A percentile compares a stretch with the other conserved stretches of the same genome.
These are phyloP conservation scores for Anser brachyrhynchus DNA, from an alignment of 2,113 vertebrate species.

Conservation along the genomic window DNA sequence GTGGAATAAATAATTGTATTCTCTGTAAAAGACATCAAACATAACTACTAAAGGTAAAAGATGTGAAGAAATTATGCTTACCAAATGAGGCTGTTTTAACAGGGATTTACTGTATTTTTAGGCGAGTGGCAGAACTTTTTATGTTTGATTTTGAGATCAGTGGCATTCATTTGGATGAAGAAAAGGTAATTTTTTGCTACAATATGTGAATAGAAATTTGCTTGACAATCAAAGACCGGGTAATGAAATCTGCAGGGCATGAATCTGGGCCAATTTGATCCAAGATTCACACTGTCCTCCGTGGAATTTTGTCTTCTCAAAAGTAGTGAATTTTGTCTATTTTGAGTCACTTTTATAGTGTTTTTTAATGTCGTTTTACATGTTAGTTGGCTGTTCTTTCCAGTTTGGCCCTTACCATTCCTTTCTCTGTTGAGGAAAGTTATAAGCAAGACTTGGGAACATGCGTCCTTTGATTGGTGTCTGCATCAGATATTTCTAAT, in stretches of 20 bases:
- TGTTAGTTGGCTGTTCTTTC: not conserved
- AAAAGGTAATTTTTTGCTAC: slow-evolving; percentile 82
- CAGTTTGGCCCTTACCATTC: not conserved
- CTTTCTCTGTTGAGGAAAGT: not conserved
- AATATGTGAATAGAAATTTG: slow-evolving; percentile 31
- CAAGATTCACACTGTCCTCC: not conserved
- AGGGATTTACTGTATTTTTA: slow-evolving; percentile 69
- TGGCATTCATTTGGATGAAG: slow-evolving; percentile 94
- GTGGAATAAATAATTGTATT: not conserved
- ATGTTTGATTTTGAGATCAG: slow-evolving; percentile 99
- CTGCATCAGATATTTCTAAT: not conserved
- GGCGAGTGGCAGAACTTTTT: slow-evolving; percentile 95
- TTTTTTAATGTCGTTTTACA: not conserved
- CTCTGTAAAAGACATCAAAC: not conserved
- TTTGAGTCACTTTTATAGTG: not conserved
- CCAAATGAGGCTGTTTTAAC: slow-evolving; percentile 57
- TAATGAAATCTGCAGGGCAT: not conserved
- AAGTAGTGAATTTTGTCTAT: not conserved
- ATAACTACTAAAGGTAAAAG: not conserved
- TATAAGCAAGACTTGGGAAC: not conserved
- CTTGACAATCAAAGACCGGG: not conserved
- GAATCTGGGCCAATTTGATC: not conserved
- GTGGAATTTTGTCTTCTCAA: not conserved
- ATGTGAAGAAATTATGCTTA: slow-evolving; percentile 1
- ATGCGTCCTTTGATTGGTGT: not conserved